Evolutionary conservation across 2,888 invertebrate species (phyloP), one percentile per base, ranked within the genome.

Genomic region (Lithophane leautieri): DNA sequence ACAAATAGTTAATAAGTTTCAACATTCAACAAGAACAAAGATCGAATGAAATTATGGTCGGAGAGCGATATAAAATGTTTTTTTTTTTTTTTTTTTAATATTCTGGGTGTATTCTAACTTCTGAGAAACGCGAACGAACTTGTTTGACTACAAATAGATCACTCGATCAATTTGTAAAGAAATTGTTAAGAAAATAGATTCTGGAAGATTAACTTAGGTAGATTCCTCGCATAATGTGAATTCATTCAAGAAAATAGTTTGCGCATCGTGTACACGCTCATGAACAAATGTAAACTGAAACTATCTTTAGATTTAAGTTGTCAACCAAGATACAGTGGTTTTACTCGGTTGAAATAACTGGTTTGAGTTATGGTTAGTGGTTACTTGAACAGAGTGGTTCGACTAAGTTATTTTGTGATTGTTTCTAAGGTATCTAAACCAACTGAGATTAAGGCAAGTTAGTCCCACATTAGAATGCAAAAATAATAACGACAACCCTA

Each of bases 1-100:
- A 12, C 28, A 42, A 70, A 22, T 62, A 69, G 66, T 67, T 58
- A 83, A 83, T 74, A 62, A 56, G 42, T 79, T 61, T 79, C 40
- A 62, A 69, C 25, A 14, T 71, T 82, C 22, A 71, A 79, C 66
- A 70, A 70, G 77, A 75, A 76, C 73, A 77, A 73, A 77, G 79
- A 82, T 82, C 42, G 4, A 52, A 76, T 54, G 61, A 50, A 73
- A 60, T 72, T 65, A 74, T 63, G 63, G 14, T 42, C 28, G 62
- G 40, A n/a, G 11, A 70, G 58, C 58, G 62, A 72, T n/a, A n/a
- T n/a, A n/a, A n/a, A n/a, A n/a, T n/a, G n/a, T n/a, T n/a, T n/a
- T n/a, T n/a, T n/a, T n/a, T n/a, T n/a, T n/a, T n/a, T n/a, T n/a
- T n/a, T n/a, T n/a, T n/a, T n/a, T n/a, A n/a, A n/a, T n/a, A n/a